Conservation (phyloP, 2,797 vertebrate genomes). For the Oreortyx pictus region DNA sequence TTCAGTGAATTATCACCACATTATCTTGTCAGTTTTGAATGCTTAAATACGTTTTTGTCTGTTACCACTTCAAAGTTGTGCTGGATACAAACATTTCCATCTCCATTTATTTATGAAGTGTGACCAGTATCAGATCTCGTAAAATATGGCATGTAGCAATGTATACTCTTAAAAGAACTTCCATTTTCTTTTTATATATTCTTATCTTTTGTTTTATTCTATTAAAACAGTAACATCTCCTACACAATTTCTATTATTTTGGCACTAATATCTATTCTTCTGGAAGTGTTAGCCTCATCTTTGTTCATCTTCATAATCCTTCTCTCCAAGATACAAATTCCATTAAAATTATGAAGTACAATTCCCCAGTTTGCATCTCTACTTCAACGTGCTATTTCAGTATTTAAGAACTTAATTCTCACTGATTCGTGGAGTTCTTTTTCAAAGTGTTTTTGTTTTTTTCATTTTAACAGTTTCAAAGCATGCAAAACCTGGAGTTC, state of each 20-base stretch:
- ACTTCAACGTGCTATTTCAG: neutral
- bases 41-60: neutral
- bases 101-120: neutral
- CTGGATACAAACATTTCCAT: neutral
- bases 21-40: neutral
- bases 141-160: neutral
- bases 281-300: neutral
- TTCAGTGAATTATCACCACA: neutral
- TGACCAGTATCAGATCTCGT: neutral
- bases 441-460: neutral
- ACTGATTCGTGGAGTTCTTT: neutral
- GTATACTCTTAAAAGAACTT: neutral
- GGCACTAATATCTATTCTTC: neutral
- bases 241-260: neutral
- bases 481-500: neutral
- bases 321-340: neutral
- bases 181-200: neutral
- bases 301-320: neutral
- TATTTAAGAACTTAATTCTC: neutral
- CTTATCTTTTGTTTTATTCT: neutral
- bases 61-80: neutral
- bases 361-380: neutral
- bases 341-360: neutral
- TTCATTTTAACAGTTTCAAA: neutral
- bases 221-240: neutral